A percentile compares a stretch with the other conserved stretches of the same genome.
Evolutionary conservation across 2,113 vertebrate species (phyloP).

Genomic region (Myrmophylax atrothorax): DNA sequence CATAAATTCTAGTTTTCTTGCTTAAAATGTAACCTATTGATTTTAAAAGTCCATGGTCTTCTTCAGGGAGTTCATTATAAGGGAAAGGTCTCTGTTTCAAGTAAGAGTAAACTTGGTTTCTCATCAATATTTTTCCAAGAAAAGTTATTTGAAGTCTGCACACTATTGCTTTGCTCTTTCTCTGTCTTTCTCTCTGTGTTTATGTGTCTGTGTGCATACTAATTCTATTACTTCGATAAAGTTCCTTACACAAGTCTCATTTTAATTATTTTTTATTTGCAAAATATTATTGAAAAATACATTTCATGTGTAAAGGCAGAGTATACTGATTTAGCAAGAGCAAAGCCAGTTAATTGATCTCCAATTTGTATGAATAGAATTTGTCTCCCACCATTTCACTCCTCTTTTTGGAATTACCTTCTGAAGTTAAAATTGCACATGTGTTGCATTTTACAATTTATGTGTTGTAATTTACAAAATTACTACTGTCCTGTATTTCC

Average conservation of each 20-base stretch:
- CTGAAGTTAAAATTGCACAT: not conserved
- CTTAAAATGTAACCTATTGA: not conserved
- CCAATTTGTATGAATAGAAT: not conserved
- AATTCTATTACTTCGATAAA: not conserved
- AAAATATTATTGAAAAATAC: not conserved
- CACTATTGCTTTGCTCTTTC: not conserved
- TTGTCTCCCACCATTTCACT: not conserved
- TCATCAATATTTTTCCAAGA: not conserved
- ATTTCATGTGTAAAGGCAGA: not conserved
- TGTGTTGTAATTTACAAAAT: too few species aligned
- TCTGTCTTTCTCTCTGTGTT: not conserved
- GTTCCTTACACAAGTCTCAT: not conserved
- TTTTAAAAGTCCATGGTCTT: not conserved
- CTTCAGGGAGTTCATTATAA: slow-evolving; percentile 22
- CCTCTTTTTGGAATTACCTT: not conserved
- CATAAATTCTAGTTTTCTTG: not conserved
- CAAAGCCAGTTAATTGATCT: not conserved
- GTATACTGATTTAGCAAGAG: not conserved
- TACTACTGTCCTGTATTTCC: not conserved
- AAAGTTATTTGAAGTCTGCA: not conserved
- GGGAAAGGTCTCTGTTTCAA: not conserved
- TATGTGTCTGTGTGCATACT: not conserved
- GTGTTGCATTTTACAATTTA: too few species aligned
- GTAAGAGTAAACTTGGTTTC: not conserved
- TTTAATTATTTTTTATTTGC: not conserved